Base-by-base conservation (phyloP, 2,113 vertebrate species). In the Syrrhaptes paradoxus region DNA sequence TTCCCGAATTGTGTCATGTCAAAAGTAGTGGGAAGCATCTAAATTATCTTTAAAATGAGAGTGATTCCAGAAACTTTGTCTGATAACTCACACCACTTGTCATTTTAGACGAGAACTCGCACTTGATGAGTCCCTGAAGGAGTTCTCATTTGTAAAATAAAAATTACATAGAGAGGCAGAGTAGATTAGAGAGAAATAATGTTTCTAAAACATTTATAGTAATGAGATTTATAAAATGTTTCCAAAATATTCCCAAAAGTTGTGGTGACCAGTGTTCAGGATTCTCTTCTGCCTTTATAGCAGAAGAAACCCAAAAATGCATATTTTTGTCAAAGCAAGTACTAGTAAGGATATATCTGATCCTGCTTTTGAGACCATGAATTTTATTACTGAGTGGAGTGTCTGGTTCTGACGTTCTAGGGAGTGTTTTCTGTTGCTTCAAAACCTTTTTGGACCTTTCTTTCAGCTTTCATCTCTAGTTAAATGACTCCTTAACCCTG, bases 401-500 rank as follows among this genome's bases (percentile, higher is more conserved):
- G 0, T 52, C 80, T 93, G 65, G 34, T 93, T 91, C 58, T 81
- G 45, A 55, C 73, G 89, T 92, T 93, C 48, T 76, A 78, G 15
- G 18, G 11, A 3, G 4, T 57, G 19, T 67, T 96, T 91, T 84
- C 51, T 86, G 20, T 57, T 81, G 13, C 73, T 93, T 93, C 48
- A 90, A 89, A 96, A 93, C 38, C 34, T 80, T 77, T 88, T 59
- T 45, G 43, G 86, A 43, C 52, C 49, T 57, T 74, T 70, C 67
- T 77, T 87, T 90, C 15, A 25, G 31, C 88, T 95, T 95, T 93
- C 68, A 74, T 92, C 74, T 89, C 61, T 81, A 61, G 38, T 74
- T 87, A 89, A 95, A 86, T 45, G 80, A 34, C 48, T 95, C 16
- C 48, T 87, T 72, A 90, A 72, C 85, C 66, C 86, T 86, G 55